These are phyloP conservation scores for Andricus curvator DNA, from an alignment of 2,888 invertebrate species.

Conservation along the genomic window DNA sequence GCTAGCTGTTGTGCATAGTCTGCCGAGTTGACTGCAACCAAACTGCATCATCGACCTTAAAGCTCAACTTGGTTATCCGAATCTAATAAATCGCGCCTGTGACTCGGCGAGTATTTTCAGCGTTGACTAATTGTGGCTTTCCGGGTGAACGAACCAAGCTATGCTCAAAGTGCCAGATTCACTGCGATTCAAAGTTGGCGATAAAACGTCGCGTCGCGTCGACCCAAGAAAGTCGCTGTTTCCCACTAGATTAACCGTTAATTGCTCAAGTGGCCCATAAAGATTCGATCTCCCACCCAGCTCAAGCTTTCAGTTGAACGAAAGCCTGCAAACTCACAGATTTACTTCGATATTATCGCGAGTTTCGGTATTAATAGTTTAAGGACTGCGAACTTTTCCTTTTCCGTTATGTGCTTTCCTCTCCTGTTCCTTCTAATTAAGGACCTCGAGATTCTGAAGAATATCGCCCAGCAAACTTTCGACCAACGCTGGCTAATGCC, in stretches of 20 bases:
- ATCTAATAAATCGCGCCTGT: constrained; percentile 25
- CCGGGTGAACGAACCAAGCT: constrained; percentile 34
- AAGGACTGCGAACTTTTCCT: constrained; percentile 45
- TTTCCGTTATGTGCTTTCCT: neutral
- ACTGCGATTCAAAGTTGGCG: constrained; percentile 32
- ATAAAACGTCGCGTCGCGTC: constrained; percentile 33
- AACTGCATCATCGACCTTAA: constrained; percentile 21
- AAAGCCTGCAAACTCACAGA: constrained; percentile 49
- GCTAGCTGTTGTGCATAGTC: neutral
- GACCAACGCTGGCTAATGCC: neutral
- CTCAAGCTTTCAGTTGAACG: constrained; percentile 53
- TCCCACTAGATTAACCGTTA: constrained; percentile 58
- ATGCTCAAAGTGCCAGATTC: constrained; percentile 22
- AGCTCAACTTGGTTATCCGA: constrained; percentile 21
- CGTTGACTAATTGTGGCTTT: constrained; percentile 39
- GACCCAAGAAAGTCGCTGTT: constrained; percentile 43
- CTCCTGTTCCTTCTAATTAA: constrained; percentile 11
- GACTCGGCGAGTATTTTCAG: constrained; percentile 33
- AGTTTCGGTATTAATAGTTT: constrained; percentile 50
- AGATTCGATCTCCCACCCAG: constrained; percentile 54
- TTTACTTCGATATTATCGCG: constrained; percentile 53
- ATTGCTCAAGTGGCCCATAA: constrained; percentile 57
- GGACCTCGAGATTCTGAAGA: neutral
- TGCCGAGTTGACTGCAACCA: neutral
- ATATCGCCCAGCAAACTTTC: neutral